Evolutionary conservation across 2,888 invertebrate species (phyloP), one percentile per base, ranked within the genome.

Genomic region (Glaucopsyche alexis): DNA sequence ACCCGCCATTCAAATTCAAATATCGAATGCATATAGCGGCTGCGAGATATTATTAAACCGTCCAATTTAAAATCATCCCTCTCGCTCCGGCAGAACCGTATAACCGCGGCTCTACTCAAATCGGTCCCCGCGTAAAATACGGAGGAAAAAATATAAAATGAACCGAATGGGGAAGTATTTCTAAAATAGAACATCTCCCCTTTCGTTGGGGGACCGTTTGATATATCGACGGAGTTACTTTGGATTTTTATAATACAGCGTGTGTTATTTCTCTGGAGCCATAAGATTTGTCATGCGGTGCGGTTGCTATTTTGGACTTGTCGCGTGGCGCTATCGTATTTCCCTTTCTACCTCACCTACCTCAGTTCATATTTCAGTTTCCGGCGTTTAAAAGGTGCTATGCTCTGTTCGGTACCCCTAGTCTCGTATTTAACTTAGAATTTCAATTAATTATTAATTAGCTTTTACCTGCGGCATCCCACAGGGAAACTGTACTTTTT

Each of bases 231-330:
- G 86, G 89, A 84, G 91, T 93, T 91, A 90, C 88, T 87, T 85
- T 84, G 91, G 92, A 91, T 91, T 91, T 91, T 91, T 90, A 92
- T 92, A 92, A 91, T 90, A 89, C 88, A 86, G 89, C 86, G 87
- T 88, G 88, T 93, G 93, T 92, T 91, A 85, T 89, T 89, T 89
- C 87, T 88, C 84, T 83, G 87, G 89, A 89, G 89, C 90, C 81
- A 87, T 90, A 90, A 92, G 93, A 93, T 93, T 93, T 93, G 92
- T 93, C 93, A 93, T 90, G 80, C 78, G 87, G 86, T 90, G 89
- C 86, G 89, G 91, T 82, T 80, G 85, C 91, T 92, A 92, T 92
- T 93, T 93, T 83, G 83, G 88, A 85, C 81, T 80, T 83, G 88
- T 82, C 90, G 86, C 90, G 92, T 90, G 90, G 82, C 86, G 82